Evolutionary conservation across 2,888 invertebrate species (phyloP).

Genomic region (Athalia circularis): DNA sequence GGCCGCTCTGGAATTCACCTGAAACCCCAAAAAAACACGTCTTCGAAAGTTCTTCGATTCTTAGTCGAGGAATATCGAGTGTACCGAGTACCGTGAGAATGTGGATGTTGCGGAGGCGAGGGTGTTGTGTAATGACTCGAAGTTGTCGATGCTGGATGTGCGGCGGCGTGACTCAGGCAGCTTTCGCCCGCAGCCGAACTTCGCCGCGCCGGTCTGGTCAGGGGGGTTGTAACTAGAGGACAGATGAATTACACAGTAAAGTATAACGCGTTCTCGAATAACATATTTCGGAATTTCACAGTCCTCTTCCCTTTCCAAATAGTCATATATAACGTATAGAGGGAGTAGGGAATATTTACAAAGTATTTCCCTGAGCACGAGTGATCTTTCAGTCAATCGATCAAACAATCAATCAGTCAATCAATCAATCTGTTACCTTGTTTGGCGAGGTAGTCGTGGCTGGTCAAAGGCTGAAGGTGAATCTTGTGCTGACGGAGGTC

Average conservation of each 20-base stretch:
- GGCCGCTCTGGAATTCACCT: constrained; percentile 73
- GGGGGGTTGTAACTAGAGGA: constrained; percentile 66
- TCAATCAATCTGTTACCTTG: constrained; percentile 64
- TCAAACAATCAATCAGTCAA: no score
- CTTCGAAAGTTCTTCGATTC: background rate
- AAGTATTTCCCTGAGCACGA: no score
- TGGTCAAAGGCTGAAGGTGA: constrained; percentile 84
- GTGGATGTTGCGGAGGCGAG: constrained; percentile 72
- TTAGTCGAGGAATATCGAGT: background rate
- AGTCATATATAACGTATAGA: no score
- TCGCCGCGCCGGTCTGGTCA: constrained; percentile 67
- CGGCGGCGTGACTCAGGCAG: constrained; percentile 62
- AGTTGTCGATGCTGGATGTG: constrained; percentile 69
- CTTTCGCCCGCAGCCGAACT: constrained; percentile 70
- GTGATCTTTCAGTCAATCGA: background rate
- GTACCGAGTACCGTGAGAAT: constrained; percentile 64
- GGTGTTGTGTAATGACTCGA: constrained; percentile 74
- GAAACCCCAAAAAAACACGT: background rate
- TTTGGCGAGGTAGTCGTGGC: constrained; percentile 78
- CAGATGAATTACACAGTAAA: background rate
- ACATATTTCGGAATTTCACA: background rate
- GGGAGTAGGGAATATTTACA: no score
- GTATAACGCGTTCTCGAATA: background rate
- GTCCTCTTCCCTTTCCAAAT: background rate
- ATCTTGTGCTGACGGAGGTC: constrained; percentile 87